Evolutionary conservation across 2,113 vertebrate species (phyloP).

Genomic region (Irena cyanogastra): DNA sequence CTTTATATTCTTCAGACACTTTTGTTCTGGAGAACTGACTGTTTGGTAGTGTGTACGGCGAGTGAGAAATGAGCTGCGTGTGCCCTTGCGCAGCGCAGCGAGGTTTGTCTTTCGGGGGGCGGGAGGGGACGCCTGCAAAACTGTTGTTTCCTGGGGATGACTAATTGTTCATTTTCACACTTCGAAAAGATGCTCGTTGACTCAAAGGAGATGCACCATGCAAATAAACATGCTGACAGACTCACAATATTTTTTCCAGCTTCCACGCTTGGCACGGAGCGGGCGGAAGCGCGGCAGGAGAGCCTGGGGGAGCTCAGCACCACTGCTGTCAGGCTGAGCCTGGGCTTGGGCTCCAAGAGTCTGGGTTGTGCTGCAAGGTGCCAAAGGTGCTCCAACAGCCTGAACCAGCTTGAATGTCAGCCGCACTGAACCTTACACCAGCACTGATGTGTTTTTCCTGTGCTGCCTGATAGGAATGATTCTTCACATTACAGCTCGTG

Average conservation of each 20-base stretch:
- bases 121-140: neutral
- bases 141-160: neutral
- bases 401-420: neutral
- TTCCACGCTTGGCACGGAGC: neutral
- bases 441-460: neutral
- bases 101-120: neutral
- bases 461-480: neutral
- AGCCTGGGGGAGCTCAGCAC: neutral
- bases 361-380: neutral
- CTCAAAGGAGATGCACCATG: neutral
- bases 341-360: neutral
- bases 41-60: neutral
- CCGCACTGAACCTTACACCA: neutral
- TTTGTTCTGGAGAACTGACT: neutral
- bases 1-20: neutral
- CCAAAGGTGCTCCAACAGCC: neutral
- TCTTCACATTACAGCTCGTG: neutral
- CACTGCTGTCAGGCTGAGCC: neutral
- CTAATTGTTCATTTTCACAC: conserved; percentile 19
- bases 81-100: neutral
- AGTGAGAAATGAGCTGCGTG: neutral
- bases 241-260: neutral
- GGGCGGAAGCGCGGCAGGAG: neutral
- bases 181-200: neutral
- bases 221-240: neutral